Conservation (phyloP, 2,797 vertebrate species). For the Alauda arvensis region DNA sequence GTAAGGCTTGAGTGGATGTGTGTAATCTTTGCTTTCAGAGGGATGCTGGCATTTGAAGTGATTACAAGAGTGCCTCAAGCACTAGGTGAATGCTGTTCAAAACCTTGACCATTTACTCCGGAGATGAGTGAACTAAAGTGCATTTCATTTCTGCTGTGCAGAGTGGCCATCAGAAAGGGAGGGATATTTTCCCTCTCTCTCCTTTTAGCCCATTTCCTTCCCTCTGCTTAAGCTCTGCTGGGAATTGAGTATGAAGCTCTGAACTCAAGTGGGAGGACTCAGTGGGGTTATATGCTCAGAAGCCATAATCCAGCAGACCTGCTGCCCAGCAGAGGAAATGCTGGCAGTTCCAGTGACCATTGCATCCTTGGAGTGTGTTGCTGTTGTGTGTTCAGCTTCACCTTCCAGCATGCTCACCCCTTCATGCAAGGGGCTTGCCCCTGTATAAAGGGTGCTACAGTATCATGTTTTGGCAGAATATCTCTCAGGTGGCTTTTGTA, state of each 20-base stretch:
- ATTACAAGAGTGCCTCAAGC: background rate
- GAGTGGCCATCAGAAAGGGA: background rate
- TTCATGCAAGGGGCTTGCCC: background rate
- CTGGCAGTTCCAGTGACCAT: background rate
- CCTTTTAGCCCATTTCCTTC: background rate
- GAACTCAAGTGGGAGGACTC: background rate
- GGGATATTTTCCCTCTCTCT: background rate
- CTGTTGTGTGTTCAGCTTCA: background rate
- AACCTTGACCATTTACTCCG: background rate
- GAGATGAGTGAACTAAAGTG: background rate
- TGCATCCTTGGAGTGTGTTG: rapidly evolving
- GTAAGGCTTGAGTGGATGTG: background rate
- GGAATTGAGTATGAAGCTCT: background rate
- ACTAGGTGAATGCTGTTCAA: background rate
- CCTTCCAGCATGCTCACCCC: background rate
- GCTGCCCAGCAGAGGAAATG: background rate
- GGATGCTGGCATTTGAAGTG: background rate
- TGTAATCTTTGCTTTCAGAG: background rate
- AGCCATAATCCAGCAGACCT: background rate
- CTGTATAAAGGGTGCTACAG: background rate
- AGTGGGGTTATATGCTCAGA: background rate
- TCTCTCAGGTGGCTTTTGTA: background rate
- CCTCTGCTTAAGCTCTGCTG: background rate
- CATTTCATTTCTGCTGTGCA: background rate
- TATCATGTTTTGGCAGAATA: background rate